Percentiles rank a stretch among this genome's conserved stretches.
These are phyloP conservation scores for Drosophila paramelanica DNA, from an alignment of 2,888 invertebrate genomes.

Conservation along the genomic window DNA sequence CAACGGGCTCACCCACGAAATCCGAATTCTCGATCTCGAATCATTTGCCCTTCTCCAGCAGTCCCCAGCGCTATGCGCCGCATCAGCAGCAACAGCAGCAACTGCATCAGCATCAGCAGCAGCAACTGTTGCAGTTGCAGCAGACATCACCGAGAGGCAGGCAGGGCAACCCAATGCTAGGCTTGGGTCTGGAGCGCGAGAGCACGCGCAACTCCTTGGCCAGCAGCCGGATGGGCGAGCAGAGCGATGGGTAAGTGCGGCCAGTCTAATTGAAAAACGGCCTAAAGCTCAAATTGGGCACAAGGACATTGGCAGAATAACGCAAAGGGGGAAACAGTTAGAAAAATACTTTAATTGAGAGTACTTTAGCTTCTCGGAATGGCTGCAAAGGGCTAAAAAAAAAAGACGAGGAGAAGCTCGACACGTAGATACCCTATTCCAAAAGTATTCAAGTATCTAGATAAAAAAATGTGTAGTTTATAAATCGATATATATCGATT, in stretches of 20 bases:
- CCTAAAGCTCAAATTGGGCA: conserved; percentile 2
- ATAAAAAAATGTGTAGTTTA: too few species aligned
- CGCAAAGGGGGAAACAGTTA: not conserved
- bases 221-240: conserved; percentile 70
- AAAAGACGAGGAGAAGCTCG: not conserved
- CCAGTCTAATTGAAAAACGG: conserved; percentile 15
- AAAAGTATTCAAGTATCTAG: too few species aligned
- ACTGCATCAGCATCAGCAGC: conserved; percentile 31
- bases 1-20: conserved; percentile 82
- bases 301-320: not conserved
- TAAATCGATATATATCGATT: too few species aligned
- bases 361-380: not conserved
- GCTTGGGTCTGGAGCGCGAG: conserved; percentile 58
- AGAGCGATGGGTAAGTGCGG: conserved; percentile 66
- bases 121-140: conserved; percentile 49
- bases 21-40: conserved; percentile 82
- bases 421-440: not conserved
- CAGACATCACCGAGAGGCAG: conserved; percentile 54
- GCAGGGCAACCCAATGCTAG: conserved; percentile 43
- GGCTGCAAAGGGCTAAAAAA: not conserved
- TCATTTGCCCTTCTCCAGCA: conserved; percentile 72
- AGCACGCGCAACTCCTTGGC: conserved; percentile 70
- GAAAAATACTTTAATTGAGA: not conserved
- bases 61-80: conserved; percentile 66
- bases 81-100: conserved; percentile 50